phyloP scores from a whole-genome alignment of 2,113 vertebrate species.

The Grus americana region DNA sequence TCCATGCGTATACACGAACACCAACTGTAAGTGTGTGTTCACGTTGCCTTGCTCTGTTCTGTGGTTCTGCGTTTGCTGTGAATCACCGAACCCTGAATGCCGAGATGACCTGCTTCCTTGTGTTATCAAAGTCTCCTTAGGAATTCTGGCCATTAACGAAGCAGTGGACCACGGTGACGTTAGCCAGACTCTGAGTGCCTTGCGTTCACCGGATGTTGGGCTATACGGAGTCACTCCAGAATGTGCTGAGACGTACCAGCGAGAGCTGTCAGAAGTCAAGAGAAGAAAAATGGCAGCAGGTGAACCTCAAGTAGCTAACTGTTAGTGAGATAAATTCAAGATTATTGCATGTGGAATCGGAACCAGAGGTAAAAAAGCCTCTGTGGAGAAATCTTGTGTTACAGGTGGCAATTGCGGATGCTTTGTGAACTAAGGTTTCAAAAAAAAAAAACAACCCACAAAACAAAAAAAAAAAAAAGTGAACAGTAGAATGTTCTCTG shows the following conservation, averaged over 20 bases:
- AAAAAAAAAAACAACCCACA: background rate
- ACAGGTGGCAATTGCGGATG: background rate
- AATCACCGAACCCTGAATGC: background rate
- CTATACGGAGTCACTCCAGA: slow-evolving; percentile 93
- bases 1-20: background rate
- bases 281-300: slow-evolving; percentile 80
- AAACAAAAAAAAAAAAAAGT: background rate
- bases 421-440: background rate
- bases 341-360: background rate
- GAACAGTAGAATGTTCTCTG: background rate
- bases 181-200: slow-evolving; percentile 79
- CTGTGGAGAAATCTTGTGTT: background rate
- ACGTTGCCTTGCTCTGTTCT: background rate
- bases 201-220: slow-evolving; percentile 85
- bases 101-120: background rate
- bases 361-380: background rate
- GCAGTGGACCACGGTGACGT: slow-evolving; percentile 85
- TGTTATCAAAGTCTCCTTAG: slow-evolving; percentile 84
- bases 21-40: background rate
- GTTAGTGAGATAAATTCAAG: background rate
- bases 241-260: slow-evolving; percentile 87
- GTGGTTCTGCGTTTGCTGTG: background rate
- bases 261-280: slow-evolving; percentile 82
- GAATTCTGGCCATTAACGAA: slow-evolving; percentile 89
- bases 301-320: slow-evolving; percentile 43